Evolutionary conservation across 2,113 vertebrate species (phyloP).

Genomic region (Vombatus ursinus): DNA sequence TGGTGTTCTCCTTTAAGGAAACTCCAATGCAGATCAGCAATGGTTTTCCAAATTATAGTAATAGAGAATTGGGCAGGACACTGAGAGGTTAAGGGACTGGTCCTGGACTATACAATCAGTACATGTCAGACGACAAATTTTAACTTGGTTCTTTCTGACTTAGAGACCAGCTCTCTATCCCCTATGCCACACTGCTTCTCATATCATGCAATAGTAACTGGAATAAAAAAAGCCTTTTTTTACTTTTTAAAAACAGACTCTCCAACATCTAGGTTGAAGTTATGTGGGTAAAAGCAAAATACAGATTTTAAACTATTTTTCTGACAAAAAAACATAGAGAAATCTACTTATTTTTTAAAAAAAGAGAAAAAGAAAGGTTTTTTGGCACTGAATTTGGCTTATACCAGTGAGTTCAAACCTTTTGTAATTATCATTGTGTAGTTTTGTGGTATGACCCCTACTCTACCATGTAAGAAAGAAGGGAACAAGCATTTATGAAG

Average conservation of each 20-base stretch:
- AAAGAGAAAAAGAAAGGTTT: constrained; percentile 23
- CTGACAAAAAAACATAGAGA: constrained; percentile 63
- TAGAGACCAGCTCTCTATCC: not conserved
- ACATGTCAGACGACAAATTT: not conserved
- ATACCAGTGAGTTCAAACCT: constrained; percentile 33
- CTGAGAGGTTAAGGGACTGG: not conserved
- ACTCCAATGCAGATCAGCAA: not conserved
- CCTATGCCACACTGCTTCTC: not conserved
- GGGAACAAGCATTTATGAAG: not conserved
- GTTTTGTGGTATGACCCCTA: not conserved
- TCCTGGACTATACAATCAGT: not conserved
- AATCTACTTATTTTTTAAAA: constrained; percentile 20
- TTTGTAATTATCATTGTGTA: not conserved
- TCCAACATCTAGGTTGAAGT: constrained; percentile 69
- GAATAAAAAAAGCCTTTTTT: constrained; percentile 75
- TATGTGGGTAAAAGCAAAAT: constrained; percentile 64
- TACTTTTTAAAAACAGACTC: constrained; percentile 65
- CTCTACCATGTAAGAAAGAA: not conserved
- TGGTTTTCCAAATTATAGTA: not conserved
- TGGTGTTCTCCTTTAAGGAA: not conserved
- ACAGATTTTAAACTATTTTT: constrained; percentile 70
- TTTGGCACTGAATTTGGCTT: constrained; percentile 23
- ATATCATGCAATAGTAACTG: constrained; percentile 66
- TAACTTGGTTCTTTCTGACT: not conserved
- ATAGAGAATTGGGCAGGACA: not conserved